Evolutionary conservation across 1,140 invertebrate species (phyloP), one percentile per base, ranked within the genome.

Genomic region (Zaprionus africanus): DNA sequence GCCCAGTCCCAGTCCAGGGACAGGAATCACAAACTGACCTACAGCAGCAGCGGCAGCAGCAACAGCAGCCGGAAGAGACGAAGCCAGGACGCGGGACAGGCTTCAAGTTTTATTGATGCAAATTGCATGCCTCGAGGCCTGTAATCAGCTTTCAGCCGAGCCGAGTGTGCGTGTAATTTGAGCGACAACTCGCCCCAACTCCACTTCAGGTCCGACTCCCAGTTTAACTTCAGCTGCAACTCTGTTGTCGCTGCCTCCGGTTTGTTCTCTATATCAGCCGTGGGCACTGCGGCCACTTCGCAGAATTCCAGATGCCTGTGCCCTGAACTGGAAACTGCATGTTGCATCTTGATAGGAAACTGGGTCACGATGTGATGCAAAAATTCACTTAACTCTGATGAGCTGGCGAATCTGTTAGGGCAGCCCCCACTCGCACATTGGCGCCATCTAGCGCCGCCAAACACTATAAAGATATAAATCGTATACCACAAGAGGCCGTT

Each of bases 21-120:
- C 56, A 66, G 56, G 28, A 61, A 64, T 56, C 74, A 59, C 81
- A 81, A 90, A 90, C 84, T 88, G 84, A 88, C 84, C 84, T 88
- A 88, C 84, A 88, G 84, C 84, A 87, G 79, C 69, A 83, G 53
- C 28, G 24, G 17, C 36, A 71, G 71, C 28, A 41, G 15, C 38
- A 9, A 76, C 69, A 78, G 53, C 26, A 24, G 22, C 43, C 62
- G 78, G 24, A 51, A 51, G 19, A 51, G 46, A 51, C 46, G 46
- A 51, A 51, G 12, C 46, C 46, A 24, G 46, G 46, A 51, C n/a
- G 41, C 36, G 31, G 26, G 31, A 38, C 26, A 24, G 73, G 56
- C 58, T 72, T 54, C 62, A 73, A 70, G 64, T 85, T 88, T 90
- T 90, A 90, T 90, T 90, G 85, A 90, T 90, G 85, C 81, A 90